These are phyloP conservation scores for Rambutsinella grinnellia DNA, from an alignment of 2,888 invertebrate genomes.

Conservation along the genomic window DNA sequence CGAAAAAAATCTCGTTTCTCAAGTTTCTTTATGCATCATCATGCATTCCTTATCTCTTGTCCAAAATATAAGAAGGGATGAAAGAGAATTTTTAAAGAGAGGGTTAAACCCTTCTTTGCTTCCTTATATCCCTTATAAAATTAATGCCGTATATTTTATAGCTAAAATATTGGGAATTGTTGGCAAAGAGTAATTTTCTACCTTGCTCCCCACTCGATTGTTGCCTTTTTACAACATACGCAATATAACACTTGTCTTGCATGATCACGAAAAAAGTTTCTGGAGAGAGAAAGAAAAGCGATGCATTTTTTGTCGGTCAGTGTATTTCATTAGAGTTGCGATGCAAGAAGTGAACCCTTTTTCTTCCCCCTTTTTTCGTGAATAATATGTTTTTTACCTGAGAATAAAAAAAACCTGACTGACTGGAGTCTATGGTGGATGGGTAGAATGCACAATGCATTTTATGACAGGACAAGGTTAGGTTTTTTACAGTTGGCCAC, in stretches of 20 bases:
- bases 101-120: no score
- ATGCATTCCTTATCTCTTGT: slow-evolving; percentile 15
- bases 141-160: no score
- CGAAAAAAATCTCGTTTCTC: slow-evolving; percentile 37
- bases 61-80: not conserved
- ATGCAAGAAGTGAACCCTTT: slow-evolving; percentile 35
- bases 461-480: slow-evolving; percentile 50
- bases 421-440: slow-evolving; percentile 1
- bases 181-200: no score
- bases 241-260: no score
- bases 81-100: no score
- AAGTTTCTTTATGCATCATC: slow-evolving; percentile 6
- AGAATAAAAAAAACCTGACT: slow-evolving; percentile 18
- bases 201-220: not conserved
- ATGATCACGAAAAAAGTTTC: no score
- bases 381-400: slow-evolving; percentile 31
- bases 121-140: no score
- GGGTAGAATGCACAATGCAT: slow-evolving; percentile 35
- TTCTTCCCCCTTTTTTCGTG: slow-evolving; percentile 24
- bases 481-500: slow-evolving; percentile 53
- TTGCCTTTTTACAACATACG: no score
- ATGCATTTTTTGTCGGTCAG: no score
- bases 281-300: no score
- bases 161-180: no score
- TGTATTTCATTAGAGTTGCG: no score